Conservation (phyloP, 2,113 vertebrate genomes). For the Ancistrus triradiatus region DNA sequence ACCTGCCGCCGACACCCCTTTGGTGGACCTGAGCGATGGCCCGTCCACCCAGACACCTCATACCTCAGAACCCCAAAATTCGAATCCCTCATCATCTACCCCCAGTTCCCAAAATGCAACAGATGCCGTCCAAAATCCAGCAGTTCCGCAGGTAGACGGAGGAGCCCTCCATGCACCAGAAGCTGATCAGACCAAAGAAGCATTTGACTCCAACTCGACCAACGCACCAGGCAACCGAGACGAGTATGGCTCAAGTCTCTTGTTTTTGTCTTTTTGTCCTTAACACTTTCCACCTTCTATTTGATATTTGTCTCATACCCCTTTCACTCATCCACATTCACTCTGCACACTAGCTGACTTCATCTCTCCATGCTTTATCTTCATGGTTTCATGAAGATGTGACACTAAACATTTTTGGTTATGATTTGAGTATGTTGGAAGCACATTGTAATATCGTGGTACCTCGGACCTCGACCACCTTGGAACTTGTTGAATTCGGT, state of each 20-base stretch:
- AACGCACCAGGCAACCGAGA: slow-evolving; percentile 78
- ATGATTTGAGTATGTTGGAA: too few species aligned
- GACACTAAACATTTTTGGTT: too few species aligned
- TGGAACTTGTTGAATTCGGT: too few species aligned
- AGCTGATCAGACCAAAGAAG: slow-evolving; percentile 83
- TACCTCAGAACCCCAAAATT: slow-evolving; percentile 62
- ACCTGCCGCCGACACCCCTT: slow-evolving; percentile 73
- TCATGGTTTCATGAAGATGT: too few species aligned
- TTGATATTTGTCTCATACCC: slow-evolving; percentile 9
- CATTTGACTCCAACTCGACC: slow-evolving; percentile 75
- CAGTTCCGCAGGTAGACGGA: slow-evolving; percentile 91
- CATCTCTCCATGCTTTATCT: too few species aligned
- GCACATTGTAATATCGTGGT: too few species aligned
- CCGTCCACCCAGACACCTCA: slow-evolving; percentile 67
- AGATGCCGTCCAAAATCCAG: slow-evolving; percentile 65
- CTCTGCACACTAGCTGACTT: too few species aligned
- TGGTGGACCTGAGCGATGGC: slow-evolving; percentile 91
- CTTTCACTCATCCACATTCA: slow-evolving; percentile 3
- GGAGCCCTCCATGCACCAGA: slow-evolving; percentile 81
- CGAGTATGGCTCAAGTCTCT: slow-evolving; percentile 81
- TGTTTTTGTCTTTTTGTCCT: slow-evolving; percentile 36
- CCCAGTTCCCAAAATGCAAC: slow-evolving; percentile 54
- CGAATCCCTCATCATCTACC: slow-evolving; percentile 41
- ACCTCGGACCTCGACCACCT: too few species aligned
- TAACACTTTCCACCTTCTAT: slow-evolving; percentile 18